A percentile compares a stretch with the other conserved stretches of the same genome.
These are phyloP conservation scores for Periophthalmus magnuspinnatus DNA, from an alignment of 2,797 vertebrate species.

Conservation along the genomic window DNA sequence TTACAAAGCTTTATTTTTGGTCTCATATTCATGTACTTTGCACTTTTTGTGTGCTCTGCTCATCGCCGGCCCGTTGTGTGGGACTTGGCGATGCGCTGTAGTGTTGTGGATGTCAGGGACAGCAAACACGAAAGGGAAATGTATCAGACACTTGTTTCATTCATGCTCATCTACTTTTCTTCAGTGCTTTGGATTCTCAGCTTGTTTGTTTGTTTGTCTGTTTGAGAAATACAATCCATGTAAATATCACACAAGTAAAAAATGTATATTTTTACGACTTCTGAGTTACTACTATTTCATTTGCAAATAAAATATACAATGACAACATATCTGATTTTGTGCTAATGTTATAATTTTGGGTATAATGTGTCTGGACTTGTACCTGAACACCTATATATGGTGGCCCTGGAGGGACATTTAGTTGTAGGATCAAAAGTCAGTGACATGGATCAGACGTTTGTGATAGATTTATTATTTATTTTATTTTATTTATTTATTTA, in stretches of 20 bases:
- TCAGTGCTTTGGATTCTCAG: slow-evolving; percentile 66
- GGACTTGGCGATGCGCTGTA: slow-evolving; percentile 55
- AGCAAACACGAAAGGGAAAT: slow-evolving; percentile 65
- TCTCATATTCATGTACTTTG: slow-evolving; percentile 69
- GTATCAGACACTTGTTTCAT: slow-evolving; percentile 57
- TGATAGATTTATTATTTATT: no score
- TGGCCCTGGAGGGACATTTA: background rate
- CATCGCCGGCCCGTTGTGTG: slow-evolving; percentile 52
- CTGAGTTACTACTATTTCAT: slow-evolving; percentile 85
- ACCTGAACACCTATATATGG: no score
- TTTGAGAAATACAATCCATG: slow-evolving; percentile 78
- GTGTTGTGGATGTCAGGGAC: slow-evolving; percentile 52
- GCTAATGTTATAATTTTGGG: slow-evolving; percentile 22
- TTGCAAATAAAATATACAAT: slow-evolving; percentile 87
- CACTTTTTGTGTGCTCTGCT: slow-evolving; percentile 72
- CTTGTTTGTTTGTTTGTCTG: slow-evolving; percentile 59
- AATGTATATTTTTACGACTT: slow-evolving; percentile 88
- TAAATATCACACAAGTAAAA: slow-evolving; percentile 85
- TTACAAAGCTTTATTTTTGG: slow-evolving; percentile 69
- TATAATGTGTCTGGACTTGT: no score
- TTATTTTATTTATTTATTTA: no score
- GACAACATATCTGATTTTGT: slow-evolving; percentile 64
- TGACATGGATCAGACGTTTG: background rate
- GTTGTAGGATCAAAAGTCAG: background rate
- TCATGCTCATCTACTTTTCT: slow-evolving; percentile 59